These are phyloP conservation scores for Ammodytes marinus DNA, from an alignment of 2,113 vertebrate genomes.

Conservation along the genomic window DNA sequence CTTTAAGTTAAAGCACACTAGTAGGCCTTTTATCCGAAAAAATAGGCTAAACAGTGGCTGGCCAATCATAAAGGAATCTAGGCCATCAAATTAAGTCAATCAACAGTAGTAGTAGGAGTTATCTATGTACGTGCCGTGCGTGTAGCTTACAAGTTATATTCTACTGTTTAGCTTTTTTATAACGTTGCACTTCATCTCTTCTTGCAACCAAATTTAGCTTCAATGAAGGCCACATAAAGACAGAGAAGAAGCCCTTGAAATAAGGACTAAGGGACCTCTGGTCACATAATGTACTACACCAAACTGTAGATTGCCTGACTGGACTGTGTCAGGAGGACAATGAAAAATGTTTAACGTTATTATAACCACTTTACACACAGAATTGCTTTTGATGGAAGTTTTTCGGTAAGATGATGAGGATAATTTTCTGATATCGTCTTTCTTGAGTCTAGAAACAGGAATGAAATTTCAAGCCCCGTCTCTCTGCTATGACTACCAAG, in stretches of 20 bases:
- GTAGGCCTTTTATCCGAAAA: too few relatives aligned
- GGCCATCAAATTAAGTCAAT: neutral
- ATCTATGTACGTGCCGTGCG: neutral
- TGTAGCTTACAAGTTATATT: neutral
- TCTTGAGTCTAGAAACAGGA: neutral
- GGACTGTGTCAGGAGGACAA: neutral
- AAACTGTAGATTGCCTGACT: neutral
- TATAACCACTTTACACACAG: neutral
- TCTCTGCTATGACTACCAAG: neutral
- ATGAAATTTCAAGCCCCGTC: slow-evolving; percentile 12
- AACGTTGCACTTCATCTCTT: neutral
- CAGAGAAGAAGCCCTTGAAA: neutral
- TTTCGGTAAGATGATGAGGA: too few relatives aligned
- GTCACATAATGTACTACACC: neutral
- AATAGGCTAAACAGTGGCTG: too few relatives aligned
- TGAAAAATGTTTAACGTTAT: neutral
- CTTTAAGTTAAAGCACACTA: too few relatives aligned
- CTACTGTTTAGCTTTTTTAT: neutral
- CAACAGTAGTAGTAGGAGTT: neutral
- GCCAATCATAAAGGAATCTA: too few relatives aligned
- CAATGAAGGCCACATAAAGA: neutral
- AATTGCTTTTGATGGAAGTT: too few relatives aligned
- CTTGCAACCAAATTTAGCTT: neutral
- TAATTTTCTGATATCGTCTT: too few relatives aligned
- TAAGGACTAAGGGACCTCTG: slow-evolving; percentile 6